These are phyloP conservation scores for Plutomurus gul DNA, from an alignment of 1,140 invertebrate species.

Conservation along the genomic window DNA sequence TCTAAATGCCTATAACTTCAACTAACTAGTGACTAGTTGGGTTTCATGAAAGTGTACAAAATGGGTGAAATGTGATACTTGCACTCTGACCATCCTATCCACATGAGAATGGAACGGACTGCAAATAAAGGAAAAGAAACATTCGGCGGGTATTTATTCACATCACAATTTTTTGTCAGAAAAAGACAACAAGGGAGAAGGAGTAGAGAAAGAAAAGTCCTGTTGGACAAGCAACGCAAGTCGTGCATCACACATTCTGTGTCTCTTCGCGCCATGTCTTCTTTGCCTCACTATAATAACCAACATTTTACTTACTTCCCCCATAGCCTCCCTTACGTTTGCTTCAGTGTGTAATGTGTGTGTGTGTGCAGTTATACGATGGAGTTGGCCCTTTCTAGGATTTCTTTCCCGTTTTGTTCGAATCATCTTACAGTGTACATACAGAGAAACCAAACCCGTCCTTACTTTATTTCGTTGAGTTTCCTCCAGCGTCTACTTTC, in stretches of 20 bases:
- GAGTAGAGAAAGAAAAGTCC: neutral
- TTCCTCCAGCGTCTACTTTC: slow-evolving; percentile 27
- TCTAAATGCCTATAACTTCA: too few species aligned
- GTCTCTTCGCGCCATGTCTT: neutral
- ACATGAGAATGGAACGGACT: too few species aligned
- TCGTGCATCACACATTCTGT: neutral
- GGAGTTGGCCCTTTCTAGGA: slow-evolving; percentile 3
- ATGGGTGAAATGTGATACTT: too few species aligned
- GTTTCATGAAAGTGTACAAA: too few species aligned
- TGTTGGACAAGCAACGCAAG: neutral
- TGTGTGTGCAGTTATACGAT: neutral
- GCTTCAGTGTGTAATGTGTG: neutral
- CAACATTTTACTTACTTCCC: slow-evolving; percentile 14
- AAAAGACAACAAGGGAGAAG: neutral
- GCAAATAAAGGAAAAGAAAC: too few species aligned
- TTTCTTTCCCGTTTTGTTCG: slow-evolving; percentile 16
- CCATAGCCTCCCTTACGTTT: neutral
- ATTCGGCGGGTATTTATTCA: too few species aligned
- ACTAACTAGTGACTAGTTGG: too few species aligned
- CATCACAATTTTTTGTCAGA: too few species aligned
- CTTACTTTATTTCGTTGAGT: slow-evolving; percentile 4
- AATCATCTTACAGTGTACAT: slow-evolving; percentile 27
- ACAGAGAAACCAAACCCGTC: slow-evolving; percentile 6
- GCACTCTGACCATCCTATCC: too few species aligned
- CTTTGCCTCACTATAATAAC: neutral